Percentiles rank a stretch among this genome's conserved stretches.
Conservation (phyloP, 37 sponge, comb jelly and placozoan species). For the Aplysina aerophoba region DNA sequence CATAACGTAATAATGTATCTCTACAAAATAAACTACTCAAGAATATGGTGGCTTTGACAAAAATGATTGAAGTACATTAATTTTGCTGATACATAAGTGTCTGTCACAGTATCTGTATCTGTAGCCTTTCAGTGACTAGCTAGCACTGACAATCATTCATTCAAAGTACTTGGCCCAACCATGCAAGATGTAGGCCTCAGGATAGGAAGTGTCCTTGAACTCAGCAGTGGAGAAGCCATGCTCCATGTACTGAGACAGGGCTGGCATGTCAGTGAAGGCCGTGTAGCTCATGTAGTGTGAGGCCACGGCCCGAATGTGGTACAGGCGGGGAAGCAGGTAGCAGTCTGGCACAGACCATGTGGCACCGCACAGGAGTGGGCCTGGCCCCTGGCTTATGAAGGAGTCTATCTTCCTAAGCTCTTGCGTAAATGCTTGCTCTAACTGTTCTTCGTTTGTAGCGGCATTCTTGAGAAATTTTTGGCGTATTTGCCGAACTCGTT, state of each 20-base stretch:
- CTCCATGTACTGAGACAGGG: constrained; percentile 54
- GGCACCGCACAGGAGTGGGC: constrained; percentile 42
- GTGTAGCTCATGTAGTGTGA: constrained; percentile 44
- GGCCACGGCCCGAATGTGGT: constrained; percentile 49
- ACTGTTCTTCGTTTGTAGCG: constrained; percentile 22
- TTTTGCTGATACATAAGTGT: too few species aligned
- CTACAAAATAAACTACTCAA: too few species aligned
- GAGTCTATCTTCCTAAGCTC: constrained; percentile 50
- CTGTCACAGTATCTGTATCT: too few species aligned
- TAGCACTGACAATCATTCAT: too few species aligned
- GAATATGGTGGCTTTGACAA: too few species aligned
- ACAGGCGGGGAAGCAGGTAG: constrained; percentile 48
- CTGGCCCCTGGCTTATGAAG: background rate
- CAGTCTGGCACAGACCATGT: constrained; percentile 57
- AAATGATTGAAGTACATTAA: too few species aligned
- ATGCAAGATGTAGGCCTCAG: constrained; percentile 35
- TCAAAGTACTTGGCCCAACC: constrained; percentile 66
- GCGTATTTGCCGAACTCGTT: constrained; percentile 46
- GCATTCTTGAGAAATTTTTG: constrained; percentile 48
- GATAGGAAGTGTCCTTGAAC: constrained; percentile 59
- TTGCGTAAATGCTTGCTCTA: constrained; percentile 11
- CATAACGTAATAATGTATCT: too few species aligned
- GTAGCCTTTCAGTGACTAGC: too few species aligned
- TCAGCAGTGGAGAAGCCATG: constrained; percentile 22
- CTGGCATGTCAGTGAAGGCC: background rate